phyloP scores from a whole-genome alignment of 2,113 vertebrate species.

The Sebastes fasciatus region DNA sequence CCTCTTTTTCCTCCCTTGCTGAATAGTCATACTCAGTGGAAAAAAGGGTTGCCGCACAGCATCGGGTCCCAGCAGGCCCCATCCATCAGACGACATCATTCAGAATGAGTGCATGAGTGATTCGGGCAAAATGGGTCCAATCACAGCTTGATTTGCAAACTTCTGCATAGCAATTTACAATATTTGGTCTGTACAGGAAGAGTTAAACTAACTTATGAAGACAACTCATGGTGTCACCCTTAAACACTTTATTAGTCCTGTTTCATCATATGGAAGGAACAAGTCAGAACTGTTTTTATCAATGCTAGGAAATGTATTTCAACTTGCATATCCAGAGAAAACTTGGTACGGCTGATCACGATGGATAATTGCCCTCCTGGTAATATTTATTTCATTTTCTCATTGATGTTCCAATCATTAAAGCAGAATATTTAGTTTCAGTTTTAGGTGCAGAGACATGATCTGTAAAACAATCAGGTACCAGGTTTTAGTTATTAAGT shows the following conservation, averaged over 20 bases:
- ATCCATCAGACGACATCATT: conserved; percentile 49
- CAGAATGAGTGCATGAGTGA: conserved; percentile 11
- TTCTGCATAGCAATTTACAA: background rate
- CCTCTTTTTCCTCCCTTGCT: conserved; percentile 17
- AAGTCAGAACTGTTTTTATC: background rate
- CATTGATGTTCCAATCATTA: background rate
- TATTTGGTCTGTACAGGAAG: background rate
- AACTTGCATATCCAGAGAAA: background rate
- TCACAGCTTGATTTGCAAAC: conserved; percentile 17
- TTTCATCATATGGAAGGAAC: background rate
- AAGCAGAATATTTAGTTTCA: conserved; percentile 2
- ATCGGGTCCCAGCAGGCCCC: conserved; percentile 29
- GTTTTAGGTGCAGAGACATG: conserved; percentile 8
- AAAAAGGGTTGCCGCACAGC: conserved; percentile 37
- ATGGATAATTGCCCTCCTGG: background rate
- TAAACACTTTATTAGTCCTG: background rate
- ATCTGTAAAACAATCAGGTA: background rate
- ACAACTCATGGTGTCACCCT: background rate
- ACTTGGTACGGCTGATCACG: background rate
- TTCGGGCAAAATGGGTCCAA: conserved; percentile 22
- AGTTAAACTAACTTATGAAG: background rate
- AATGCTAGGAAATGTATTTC: background rate
- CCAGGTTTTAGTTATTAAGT: background rate
- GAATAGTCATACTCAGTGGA: conserved; percentile 40
- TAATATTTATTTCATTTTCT: background rate